These are phyloP conservation scores for Campylomormyrus numenius DNA, from an alignment of 2,113 vertebrate species.

Conservation along the genomic window DNA sequence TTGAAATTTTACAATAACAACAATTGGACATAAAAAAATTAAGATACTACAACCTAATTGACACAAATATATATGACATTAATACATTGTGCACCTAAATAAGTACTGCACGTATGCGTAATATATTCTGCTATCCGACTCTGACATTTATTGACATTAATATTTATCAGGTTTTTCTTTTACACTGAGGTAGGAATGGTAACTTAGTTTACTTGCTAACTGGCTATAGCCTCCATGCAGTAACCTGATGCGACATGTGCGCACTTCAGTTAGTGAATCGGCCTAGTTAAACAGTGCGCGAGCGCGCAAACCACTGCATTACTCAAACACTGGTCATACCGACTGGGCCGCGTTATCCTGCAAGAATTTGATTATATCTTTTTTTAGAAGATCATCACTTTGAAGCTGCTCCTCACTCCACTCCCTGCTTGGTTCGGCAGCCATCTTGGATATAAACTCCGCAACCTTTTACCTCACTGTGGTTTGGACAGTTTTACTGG, in stretches of 20 bases:
- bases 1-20: neutral
- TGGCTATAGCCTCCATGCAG: neutral
- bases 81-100: neutral
- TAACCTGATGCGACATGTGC: conserved; percentile 16
- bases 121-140: neutral
- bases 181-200: neutral
- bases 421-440: conserved; percentile 62
- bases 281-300: neutral
- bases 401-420: conserved; percentile 85
- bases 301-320: neutral
- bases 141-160: neutral
- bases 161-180: neutral
- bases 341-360: conserved; percentile 83
- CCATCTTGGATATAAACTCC: conserved; percentile 56
- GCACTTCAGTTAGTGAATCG: neutral
- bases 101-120: neutral
- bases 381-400: conserved; percentile 83
- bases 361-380: conserved; percentile 86
- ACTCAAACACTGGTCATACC: conserved; percentile 53
- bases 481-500: neutral
- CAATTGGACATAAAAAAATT: neutral
- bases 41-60: neutral
- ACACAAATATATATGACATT: neutral
- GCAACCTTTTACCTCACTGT: conserved; percentile 41
- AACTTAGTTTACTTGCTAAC: neutral